Conservation (phyloP, 2,888 invertebrate species). For the Steromphala cineraria region DNA sequence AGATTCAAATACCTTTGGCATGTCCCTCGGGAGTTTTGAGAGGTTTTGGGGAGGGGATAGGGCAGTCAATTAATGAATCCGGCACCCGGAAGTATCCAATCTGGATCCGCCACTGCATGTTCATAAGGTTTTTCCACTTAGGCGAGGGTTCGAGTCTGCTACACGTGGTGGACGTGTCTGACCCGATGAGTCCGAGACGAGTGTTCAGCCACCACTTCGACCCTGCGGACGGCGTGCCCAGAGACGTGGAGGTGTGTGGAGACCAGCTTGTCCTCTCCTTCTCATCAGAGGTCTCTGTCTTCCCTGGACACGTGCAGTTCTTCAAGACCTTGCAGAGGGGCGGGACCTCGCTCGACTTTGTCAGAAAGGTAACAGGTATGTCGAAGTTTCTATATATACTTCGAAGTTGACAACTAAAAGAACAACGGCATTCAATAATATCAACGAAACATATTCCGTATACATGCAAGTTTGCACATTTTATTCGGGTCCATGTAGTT, state of each 20-base stretch:
- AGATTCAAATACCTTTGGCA: too few species aligned
- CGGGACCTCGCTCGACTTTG: neutral
- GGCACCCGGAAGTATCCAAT: too few species aligned
- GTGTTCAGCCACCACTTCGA: conserved; percentile 44
- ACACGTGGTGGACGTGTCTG: conserved; percentile 52
- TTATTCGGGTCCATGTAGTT: too few species aligned
- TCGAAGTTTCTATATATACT: too few species aligned
- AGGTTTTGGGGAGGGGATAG: too few species aligned
- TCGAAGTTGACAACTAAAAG: too few species aligned
- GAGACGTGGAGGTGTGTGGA: conserved; percentile 48
- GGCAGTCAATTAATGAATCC: too few species aligned
- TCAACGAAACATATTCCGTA: too few species aligned
- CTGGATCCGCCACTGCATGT: too few species aligned
- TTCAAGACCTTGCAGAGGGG: conserved; percentile 33
- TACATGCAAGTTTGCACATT: too few species aligned
- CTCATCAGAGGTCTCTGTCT: conserved; percentile 33
- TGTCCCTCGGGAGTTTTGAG: too few species aligned
- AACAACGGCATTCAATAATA: too few species aligned
- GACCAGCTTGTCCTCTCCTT: conserved; percentile 47
- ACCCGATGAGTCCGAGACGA: conserved; percentile 40
- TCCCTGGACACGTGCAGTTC: conserved; percentile 53
- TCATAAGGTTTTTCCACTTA: conserved; percentile 13
- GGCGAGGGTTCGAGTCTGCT: conserved; percentile 50
- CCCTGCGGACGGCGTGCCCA: conserved; percentile 45
- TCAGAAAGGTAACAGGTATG: neutral